These are phyloP conservation scores for Brachypteracias leptosomus DNA, from an alignment of 2,113 vertebrate genomes.

Conservation along the genomic window DNA sequence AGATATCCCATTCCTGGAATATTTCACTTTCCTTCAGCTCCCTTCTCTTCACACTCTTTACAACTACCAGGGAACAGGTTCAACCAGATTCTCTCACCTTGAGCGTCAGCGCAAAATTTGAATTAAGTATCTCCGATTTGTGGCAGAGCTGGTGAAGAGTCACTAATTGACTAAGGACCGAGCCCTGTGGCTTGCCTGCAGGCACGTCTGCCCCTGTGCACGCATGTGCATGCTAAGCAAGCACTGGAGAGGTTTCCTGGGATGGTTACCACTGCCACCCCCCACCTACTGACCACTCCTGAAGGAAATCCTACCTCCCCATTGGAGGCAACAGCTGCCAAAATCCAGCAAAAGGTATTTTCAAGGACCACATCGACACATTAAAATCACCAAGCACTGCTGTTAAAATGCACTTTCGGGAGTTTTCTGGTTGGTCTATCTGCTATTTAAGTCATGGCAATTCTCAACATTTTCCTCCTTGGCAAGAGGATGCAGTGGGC, in stretches of 20 bases:
- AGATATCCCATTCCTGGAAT: neutral
- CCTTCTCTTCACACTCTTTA: neutral
- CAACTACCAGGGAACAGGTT: neutral
- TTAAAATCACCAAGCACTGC: neutral
- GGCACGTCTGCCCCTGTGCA: neutral
- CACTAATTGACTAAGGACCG: neutral
- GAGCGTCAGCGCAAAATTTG: neutral
- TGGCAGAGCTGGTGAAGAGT: neutral
- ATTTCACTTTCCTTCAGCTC: neutral
- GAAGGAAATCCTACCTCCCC: neutral
- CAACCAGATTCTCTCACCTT: neutral
- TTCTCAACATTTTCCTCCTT: neutral
- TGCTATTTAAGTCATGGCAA: neutral
- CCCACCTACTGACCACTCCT: neutral
- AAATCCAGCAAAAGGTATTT: neutral
- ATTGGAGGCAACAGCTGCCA: neutral
- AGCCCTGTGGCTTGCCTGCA: neutral
- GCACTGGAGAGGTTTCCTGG: neutral
- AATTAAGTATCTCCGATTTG: neutral
- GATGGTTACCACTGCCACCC: neutral
- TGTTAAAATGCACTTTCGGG: neutral
- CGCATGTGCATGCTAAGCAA: rapidly evolving
- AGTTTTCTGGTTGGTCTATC: rapidly evolving
- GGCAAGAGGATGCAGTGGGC: neutral
- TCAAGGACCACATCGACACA: neutral